phyloP scores from a whole-genome alignment of 2,797 vertebrate genomes.

The Nannoperca obscura region DNA sequence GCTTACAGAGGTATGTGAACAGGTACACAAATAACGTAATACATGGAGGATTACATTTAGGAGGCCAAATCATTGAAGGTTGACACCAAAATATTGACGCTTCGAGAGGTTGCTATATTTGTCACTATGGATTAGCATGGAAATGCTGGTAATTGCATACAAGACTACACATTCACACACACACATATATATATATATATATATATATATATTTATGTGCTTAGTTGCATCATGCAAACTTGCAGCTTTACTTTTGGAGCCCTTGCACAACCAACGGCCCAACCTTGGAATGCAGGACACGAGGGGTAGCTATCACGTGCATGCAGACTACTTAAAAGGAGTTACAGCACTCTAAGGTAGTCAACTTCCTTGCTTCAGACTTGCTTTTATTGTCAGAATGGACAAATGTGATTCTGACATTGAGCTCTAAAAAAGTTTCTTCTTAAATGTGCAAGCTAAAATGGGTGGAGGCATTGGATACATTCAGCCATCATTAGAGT shows the following conservation, averaged over 20 bases:
- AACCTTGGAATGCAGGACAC: background rate
- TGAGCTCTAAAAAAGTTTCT: background rate
- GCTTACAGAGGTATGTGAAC: background rate
- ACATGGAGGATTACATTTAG: background rate
- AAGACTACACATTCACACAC: too few relatives aligned
- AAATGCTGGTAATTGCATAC: background rate
- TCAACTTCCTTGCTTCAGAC: background rate
- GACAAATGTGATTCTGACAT: background rate
- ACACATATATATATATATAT: background rate
- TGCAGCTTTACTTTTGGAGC: background rate
- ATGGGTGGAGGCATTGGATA: background rate
- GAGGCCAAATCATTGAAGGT: background rate
- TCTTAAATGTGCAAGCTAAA: background rate
- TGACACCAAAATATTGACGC: background rate
- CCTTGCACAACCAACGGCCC: background rate
- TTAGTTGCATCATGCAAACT: background rate
- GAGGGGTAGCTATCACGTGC: background rate
- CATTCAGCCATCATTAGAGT: conserved; percentile 18
- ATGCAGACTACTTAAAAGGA: background rate
- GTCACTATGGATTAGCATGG: background rate
- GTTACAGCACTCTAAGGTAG: background rate
- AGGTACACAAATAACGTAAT: background rate
- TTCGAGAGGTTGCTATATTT: background rate
- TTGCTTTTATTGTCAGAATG: background rate
- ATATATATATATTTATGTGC: background rate